Percentiles rank a stretch among this genome's conserved stretches.
Evolutionary conservation across 1,140 invertebrate species (phyloP).

Genomic region (Zaprionus gabonicus): DNA sequence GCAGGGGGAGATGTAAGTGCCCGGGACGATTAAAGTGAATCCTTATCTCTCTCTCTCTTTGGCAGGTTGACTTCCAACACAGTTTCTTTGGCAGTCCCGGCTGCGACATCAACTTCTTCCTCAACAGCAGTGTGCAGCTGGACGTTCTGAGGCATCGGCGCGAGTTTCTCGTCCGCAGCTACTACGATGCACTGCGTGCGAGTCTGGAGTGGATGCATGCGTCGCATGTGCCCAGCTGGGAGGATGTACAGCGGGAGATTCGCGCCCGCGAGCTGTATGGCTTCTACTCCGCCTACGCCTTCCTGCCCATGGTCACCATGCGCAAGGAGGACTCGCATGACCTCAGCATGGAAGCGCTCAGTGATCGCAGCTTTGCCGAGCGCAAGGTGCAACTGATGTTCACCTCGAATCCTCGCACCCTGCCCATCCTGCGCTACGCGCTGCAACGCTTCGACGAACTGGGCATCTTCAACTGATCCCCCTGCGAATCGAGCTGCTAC

Average conservation of each 20-base stretch:
- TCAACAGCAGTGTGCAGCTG: slow-evolving; percentile 80
- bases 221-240: slow-evolving; percentile 60
- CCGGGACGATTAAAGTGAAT: background rate
- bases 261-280: slow-evolving; percentile 70
- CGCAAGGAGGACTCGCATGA: slow-evolving; percentile 77
- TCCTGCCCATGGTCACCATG: slow-evolving; percentile 82
- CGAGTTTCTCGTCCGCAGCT: slow-evolving; percentile 71
- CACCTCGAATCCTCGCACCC: slow-evolving; percentile 79
- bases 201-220: slow-evolving; percentile 71
- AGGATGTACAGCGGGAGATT: slow-evolving; percentile 72
- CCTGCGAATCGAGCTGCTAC: background rate
- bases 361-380: slow-evolving; percentile 71
- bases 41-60: background rate
- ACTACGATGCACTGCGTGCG: slow-evolving; percentile 64
- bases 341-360: slow-evolving; percentile 73
- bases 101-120: slow-evolving; percentile 82
- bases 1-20: background rate
- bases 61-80: slow-evolving; percentile 79
- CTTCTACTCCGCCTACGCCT: slow-evolving; percentile 77
- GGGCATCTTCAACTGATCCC: slow-evolving; percentile 72
- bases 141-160: slow-evolving; percentile 73
- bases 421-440: slow-evolving; percentile 71
- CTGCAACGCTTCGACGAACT: slow-evolving; percentile 73
- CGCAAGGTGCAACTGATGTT: slow-evolving; percentile 82
- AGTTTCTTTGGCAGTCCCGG: slow-evolving; percentile 81